A percentile compares a stretch with the other conserved stretches of the same genome.
Evolutionary conservation across 2,888 invertebrate species (phyloP).

Genomic region (Perithous albicinctus): DNA sequence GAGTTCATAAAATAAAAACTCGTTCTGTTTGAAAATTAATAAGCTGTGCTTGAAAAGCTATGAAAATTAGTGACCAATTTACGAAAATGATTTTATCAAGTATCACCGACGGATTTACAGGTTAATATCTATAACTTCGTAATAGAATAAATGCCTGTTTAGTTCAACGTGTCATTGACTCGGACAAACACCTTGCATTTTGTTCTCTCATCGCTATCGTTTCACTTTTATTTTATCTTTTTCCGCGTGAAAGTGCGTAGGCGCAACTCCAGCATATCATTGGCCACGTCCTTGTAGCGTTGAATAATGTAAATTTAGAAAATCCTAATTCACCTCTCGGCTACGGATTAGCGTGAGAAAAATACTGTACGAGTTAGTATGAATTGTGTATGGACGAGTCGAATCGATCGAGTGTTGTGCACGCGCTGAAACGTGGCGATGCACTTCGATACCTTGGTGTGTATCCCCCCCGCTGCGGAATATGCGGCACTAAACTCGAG

Average conservation of each 20-base stretch:
- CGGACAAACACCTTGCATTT: conserved; percentile 11
- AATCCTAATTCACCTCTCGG: neutral
- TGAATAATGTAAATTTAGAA: conserved; percentile 56
- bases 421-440: conserved; percentile 5
- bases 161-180: neutral
- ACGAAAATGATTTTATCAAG: too few relatives aligned
- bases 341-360: neutral
- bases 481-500: neutral
- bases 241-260: conserved; percentile 61
- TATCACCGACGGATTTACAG: too few relatives aligned
- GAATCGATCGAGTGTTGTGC: neutral
- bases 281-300: conserved; percentile 44
- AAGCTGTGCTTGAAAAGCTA: neutral
- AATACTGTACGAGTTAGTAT: neutral
- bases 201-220: conserved; percentile 27
- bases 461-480: neutral
- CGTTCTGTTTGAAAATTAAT: neutral
- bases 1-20: too few relatives aligned
- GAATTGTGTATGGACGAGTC: neutral
- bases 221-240: conserved; percentile 60
- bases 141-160: neutral
- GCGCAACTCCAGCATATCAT: conserved; percentile 13
- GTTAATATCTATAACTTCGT: too few relatives aligned
- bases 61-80: too few relatives aligned
- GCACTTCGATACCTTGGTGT: neutral